phyloP scores from a whole-genome alignment of 2,888 invertebrate genomes.

The Glaucopsyche alexis region DNA sequence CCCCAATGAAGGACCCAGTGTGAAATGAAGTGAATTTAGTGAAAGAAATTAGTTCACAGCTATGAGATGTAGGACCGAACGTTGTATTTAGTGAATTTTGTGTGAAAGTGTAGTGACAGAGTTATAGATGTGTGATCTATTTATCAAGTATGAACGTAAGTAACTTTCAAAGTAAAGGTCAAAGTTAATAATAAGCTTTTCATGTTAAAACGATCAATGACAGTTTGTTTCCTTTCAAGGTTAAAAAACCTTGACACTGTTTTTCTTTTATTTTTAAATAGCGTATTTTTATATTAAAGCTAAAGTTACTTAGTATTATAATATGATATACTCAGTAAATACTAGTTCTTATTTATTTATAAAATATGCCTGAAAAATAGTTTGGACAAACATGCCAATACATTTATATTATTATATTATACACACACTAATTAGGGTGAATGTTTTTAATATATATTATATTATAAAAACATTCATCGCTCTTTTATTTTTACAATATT shows the following conservation, averaged over 20 bases:
- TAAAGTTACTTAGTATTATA: too few relatives aligned
- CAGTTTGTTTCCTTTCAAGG: not conserved
- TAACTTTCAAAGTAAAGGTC: slow-evolving; percentile 9
- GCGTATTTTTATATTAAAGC: not conserved
- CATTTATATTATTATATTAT: too few relatives aligned
- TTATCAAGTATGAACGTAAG: slow-evolving; percentile 12
- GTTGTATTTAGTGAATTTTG: slow-evolving; percentile 10
- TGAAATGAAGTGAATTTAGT: not conserved
- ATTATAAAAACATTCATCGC: too few relatives aligned
- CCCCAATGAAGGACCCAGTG: not conserved
- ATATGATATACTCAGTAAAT: too few relatives aligned
- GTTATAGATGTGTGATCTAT: slow-evolving; percentile 12
- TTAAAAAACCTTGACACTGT: not conserved
- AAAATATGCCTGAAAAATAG: too few relatives aligned
- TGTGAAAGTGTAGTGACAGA: slow-evolving; percentile 22
- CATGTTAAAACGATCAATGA: not conserved
- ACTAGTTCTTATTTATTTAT: too few relatives aligned
- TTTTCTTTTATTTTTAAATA: not conserved
- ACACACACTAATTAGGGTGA: too few relatives aligned
- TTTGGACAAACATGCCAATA: too few relatives aligned
- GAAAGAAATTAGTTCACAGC: not conserved
- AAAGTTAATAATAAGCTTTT: not conserved
- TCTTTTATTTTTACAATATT: too few relatives aligned
- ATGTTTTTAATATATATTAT: too few relatives aligned
- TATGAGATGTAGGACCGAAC: not conserved